Evolutionary conservation across 2,888 invertebrate species (phyloP).

Genomic region (Macrophya alboannulata): DNA sequence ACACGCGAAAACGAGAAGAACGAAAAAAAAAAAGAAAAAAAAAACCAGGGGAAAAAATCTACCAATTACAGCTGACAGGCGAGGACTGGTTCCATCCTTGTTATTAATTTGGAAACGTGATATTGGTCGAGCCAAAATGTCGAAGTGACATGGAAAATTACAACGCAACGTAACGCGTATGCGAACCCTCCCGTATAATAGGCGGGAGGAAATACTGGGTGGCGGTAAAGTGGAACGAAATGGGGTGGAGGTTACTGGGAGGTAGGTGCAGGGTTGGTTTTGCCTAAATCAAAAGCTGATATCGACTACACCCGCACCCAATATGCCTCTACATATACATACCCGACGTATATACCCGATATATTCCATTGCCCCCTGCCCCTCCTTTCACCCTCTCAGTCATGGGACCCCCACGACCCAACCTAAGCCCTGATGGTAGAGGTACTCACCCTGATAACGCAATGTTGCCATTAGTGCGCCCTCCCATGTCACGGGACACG

Average conservation of each 20-base stretch:
- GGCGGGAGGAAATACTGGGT: conserved; percentile 20
- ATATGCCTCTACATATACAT: background rate
- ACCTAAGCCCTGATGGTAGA: conserved; percentile 44
- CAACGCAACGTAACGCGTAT: conserved; percentile 58
- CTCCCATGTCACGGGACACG: conserved; percentile 68
- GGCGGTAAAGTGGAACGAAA: conserved; percentile 32
- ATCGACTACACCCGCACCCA: conserved; percentile 55
- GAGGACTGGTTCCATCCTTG: conserved; percentile 27
- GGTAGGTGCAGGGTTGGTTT: conserved; percentile 17
- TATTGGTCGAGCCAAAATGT: conserved; percentile 59
- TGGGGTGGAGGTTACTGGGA: conserved; percentile 19
- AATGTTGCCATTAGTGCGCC: conserved; percentile 69
- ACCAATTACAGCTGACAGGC: conserved; percentile 49
- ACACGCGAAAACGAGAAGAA: background rate
- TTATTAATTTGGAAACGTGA: conserved; percentile 65
- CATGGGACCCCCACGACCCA: conserved; percentile 36
- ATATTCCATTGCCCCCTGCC: background rate
- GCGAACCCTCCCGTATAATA: conserved; percentile 57
- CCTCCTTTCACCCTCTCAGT: conserved; percentile 26
- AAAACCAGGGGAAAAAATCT: background rate
- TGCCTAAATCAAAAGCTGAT: conserved; percentile 61
- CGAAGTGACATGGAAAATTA: conserved; percentile 59
- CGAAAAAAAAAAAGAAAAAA: background rate
- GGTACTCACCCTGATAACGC: conserved; percentile 66
- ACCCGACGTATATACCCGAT: conserved; percentile 19